phyloP scores from a whole-genome alignment of 2,797 vertebrate species.

The Salmo trutta region DNA sequence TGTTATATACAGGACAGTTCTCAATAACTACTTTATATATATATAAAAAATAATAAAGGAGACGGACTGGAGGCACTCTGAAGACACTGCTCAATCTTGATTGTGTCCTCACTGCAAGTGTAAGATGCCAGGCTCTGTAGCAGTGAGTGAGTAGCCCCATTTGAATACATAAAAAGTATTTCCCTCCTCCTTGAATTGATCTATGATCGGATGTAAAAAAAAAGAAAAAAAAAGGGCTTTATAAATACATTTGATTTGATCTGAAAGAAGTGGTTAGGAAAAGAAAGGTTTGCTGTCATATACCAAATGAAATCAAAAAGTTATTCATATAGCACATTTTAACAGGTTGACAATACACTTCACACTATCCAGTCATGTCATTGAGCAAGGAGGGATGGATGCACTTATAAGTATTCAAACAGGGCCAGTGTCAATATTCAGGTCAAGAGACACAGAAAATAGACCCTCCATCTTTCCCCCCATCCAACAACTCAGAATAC shows the following conservation, averaged over 20 bases:
- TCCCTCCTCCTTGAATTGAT: constrained; percentile 40
- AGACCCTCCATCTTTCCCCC: constrained; percentile 19
- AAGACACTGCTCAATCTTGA: constrained; percentile 78
- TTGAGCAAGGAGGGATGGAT: background rate
- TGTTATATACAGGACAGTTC: constrained; percentile 92
- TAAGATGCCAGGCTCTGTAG: constrained; percentile 65
- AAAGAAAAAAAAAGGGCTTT: no score
- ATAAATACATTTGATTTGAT: constrained; percentile 5
- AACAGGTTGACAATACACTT: background rate
- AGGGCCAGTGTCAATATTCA: constrained; percentile 28
- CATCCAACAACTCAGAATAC: constrained; percentile 38
- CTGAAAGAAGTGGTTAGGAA: constrained; percentile 44
- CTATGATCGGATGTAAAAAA: constrained; percentile 31
- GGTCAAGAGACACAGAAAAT: constrained; percentile 36
- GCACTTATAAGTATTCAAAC: constrained; percentile 40
- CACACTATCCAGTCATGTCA: constrained; percentile 25
- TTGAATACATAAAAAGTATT: constrained; percentile 52
- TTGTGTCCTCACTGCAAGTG: constrained; percentile 64
- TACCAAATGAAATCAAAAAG: constrained; percentile 20
- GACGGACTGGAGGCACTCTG: constrained; percentile 81
- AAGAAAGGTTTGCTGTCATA: background rate
- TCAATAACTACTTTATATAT: constrained; percentile 83
- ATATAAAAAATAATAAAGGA: constrained; percentile 61
- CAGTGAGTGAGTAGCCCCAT: constrained; percentile 43
- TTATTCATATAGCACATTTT: background rate